Conservation (phyloP, 1,140 invertebrate species). For the Metopolophium dirhodum region DNA sequence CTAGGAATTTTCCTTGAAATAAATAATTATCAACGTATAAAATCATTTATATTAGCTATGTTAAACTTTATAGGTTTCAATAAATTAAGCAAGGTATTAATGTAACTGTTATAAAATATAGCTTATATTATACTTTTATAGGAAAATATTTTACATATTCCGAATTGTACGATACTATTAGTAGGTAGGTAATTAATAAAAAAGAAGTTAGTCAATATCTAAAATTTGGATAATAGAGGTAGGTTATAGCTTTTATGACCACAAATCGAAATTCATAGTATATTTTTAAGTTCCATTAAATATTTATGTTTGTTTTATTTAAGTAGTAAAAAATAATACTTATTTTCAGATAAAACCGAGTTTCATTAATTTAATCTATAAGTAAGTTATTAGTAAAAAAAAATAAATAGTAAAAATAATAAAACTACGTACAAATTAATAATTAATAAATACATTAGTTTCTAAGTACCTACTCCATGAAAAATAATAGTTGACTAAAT, state of each 20-base stretch:
- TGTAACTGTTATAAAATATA: neutral
- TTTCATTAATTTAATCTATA: constrained; percentile 19
- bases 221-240: too few species aligned
- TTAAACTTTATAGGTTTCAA: neutral
- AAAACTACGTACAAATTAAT: neutral
- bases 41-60: neutral
- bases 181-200: too few species aligned
- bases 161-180: neutral
- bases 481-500: neutral
- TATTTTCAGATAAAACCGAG: neutral
- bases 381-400: neutral
- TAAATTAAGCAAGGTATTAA: too few species aligned
- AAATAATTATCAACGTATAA: neutral
- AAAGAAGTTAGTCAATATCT: too few species aligned
- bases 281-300: neutral
- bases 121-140: too few species aligned
- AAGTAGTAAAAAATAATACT: neutral
- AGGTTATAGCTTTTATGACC: too few species aligned
- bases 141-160: neutral
- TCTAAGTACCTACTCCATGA: neutral
- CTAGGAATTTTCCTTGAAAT: neutral
- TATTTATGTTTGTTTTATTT: neutral
- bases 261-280: neutral
- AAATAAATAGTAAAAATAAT: neutral
- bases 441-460: neutral